Evolutionary conservation across 2,113 vertebrate species (phyloP), one percentile per base, ranked within the genome.

Genomic region (Kryptolebias marmoratus): DNA sequence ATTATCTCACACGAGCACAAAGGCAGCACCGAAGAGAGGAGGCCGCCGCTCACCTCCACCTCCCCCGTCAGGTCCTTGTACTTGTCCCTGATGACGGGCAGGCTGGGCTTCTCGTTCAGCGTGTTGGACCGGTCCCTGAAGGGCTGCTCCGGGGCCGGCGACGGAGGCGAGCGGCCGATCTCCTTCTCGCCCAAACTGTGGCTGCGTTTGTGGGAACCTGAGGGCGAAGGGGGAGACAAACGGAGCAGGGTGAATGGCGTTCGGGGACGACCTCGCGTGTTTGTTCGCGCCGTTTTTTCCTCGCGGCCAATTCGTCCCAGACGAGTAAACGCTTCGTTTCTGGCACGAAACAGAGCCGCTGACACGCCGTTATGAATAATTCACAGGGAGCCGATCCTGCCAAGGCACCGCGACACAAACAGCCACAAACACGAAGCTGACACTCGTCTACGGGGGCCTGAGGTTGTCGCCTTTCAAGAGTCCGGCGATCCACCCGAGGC

Each of bases 61-160:
- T 99, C 98, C 60, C 98, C 98, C 0, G 98, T 99, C 57, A 99
- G 93, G 80, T 99, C 97, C 90, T 96, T 99, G 94, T 99, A 99
- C 71, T 97, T 99, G 95, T 99, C 98, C 10, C 98, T 94, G 91
- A 99, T 99, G 80, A 99, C 93, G 0, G 98, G 98, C 89, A 99
- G 90, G 0, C 95, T 94, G 0, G 97, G 95, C 72, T 96, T 98
- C 92, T 99, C 98, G 4, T 90, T 98, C 28, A 99, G 91, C 0
- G 98, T 99, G 85, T 95, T 98, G 0, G 98, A 98, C 0, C 97
- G 93, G 75, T 99, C 98, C 79, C 97, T 91, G 79, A 98, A 98
- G 0, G 94, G 94, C 87, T 96, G 96, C 52, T 99, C 97, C 39
- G 93, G 88, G 22, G 93, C 94, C 0, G 95, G 93, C 61, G 95